phyloP scores from a whole-genome alignment of 2,113 vertebrate species.

The Aplodontia rufa region DNA sequence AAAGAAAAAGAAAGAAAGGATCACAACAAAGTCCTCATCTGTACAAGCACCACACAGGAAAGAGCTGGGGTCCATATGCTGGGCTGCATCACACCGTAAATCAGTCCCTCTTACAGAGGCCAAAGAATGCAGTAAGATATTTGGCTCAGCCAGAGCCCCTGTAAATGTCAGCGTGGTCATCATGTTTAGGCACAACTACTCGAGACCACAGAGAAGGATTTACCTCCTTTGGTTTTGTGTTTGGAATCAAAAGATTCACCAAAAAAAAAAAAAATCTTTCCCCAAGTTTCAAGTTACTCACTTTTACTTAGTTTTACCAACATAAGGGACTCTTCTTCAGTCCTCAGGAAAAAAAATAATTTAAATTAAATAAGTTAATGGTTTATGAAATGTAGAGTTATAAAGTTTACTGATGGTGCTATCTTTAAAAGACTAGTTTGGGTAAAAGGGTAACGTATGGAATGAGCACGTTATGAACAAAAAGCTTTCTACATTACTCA shows the following conservation, averaged over 20 bases:
- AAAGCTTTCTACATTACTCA: neutral
- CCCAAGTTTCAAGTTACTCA: neutral
- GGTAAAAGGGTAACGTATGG: neutral
- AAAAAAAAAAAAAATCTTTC: neutral
- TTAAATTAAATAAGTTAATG: constrained; percentile 23
- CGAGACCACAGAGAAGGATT: constrained; percentile 53
- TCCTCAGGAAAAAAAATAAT: neutral
- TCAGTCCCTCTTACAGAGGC: neutral
- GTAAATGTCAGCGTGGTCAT: constrained; percentile 66
- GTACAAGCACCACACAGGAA: neutral
- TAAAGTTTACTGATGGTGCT: neutral
- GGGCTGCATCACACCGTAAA: constrained; percentile 33
- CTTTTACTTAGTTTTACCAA: neutral
- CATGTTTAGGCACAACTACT: constrained; percentile 42
- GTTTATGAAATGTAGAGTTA: constrained; percentile 28
- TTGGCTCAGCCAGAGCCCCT: constrained; percentile 46
- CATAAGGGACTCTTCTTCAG: neutral
- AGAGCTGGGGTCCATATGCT: neutral
- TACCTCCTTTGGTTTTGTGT: constrained; percentile 38
- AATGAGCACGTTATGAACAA: neutral
- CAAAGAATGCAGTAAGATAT: constrained; percentile 69
- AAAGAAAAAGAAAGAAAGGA: neutral
- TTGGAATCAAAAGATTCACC: constrained; percentile 31
- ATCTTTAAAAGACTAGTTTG: neutral
- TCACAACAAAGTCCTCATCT: constrained; percentile 26